Percentiles rank a stretch among this genome's conserved stretches.
These are phyloP conservation scores for Octopus bimaculoides DNA, from an alignment of 1,140 invertebrate genomes.

Conservation along the genomic window DNA sequence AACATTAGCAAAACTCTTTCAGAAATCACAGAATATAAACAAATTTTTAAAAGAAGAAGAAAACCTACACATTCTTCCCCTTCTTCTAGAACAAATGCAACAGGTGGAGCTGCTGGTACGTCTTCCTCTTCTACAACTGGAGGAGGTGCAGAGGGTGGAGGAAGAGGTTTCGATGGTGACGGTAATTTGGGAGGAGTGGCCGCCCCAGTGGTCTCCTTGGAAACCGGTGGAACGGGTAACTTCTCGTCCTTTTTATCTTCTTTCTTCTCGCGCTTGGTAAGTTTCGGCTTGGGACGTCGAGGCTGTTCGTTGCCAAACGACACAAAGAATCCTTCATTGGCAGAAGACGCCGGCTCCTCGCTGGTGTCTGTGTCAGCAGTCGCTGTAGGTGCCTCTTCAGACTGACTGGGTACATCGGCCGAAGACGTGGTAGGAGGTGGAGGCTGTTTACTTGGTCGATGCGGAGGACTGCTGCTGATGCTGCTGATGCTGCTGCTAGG, in stretches of 20 bases:
- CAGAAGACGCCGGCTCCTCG: constrained; percentile 27
- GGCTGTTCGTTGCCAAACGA: constrained; percentile 83
- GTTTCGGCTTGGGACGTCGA: constrained; percentile 82
- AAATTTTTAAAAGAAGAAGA: neutral
- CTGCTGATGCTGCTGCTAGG: neutral
- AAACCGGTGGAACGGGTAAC: constrained; percentile 25
- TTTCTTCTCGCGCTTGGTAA: neutral
- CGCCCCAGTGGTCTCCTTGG: constrained; percentile 27
- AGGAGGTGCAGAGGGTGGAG: neutral
- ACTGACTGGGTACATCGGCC: neutral
- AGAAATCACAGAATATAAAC: too few species aligned
- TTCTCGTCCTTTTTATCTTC: constrained; percentile 11
- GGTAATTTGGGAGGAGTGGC: constrained; percentile 24
- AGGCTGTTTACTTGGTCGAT: neutral
- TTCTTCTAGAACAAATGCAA: neutral
- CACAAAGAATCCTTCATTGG: constrained; percentile 90
- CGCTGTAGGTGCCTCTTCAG: neutral
- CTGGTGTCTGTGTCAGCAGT: neutral
- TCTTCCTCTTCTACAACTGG: constrained; percentile 7
- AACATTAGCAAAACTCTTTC: too few species aligned
- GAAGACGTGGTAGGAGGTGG: too few species aligned
- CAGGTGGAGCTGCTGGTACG: constrained; percentile 8
- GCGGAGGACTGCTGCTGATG: neutral
- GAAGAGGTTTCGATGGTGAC: neutral
- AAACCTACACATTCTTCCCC: neutral